phyloP scores from a whole-genome alignment of 2,113 vertebrate genomes.

The Lanius ludovicianus region DNA sequence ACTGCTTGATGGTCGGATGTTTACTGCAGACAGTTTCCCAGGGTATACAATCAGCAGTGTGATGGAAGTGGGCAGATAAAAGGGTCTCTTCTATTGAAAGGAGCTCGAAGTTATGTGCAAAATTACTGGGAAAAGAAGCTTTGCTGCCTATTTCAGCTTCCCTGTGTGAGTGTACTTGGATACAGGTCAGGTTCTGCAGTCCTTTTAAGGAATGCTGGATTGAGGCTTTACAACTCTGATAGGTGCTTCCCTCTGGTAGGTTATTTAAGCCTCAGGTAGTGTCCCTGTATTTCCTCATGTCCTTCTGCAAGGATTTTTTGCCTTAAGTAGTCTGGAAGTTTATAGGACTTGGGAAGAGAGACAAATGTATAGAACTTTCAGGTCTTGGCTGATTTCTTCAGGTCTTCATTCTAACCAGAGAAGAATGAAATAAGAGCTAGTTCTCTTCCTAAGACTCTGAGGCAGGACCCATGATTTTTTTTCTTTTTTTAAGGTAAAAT shows the following conservation, averaged over 20 bases:
- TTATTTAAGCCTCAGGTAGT: not conserved
- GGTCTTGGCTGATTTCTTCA: not conserved
- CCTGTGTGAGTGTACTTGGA: not conserved
- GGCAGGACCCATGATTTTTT: not conserved
- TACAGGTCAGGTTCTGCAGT: not conserved
- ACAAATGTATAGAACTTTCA: not conserved
- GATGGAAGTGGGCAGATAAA: not conserved
- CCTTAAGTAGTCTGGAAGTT: not conserved
- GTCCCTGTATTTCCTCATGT: not conserved
- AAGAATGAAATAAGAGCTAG: not conserved
- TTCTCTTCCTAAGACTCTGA: not conserved
- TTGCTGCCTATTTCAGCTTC: not conserved
- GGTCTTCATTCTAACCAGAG: not conserved
- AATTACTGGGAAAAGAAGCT: not conserved
- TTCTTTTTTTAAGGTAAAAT: not conserved
- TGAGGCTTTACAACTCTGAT: not conserved
- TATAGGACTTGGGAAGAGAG: not conserved
- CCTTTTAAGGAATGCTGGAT: not conserved
- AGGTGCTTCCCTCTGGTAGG: not conserved
- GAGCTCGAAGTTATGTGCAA: not conserved
- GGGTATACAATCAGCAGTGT: not conserved
- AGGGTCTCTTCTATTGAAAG: not conserved
- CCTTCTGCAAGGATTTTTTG: not conserved
- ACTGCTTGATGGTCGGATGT: not conserved
- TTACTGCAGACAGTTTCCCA: not conserved